phyloP scores from a whole-genome alignment of 92 coral and sea anemone genomes.

The Epizoanthus rinbou region DNA sequence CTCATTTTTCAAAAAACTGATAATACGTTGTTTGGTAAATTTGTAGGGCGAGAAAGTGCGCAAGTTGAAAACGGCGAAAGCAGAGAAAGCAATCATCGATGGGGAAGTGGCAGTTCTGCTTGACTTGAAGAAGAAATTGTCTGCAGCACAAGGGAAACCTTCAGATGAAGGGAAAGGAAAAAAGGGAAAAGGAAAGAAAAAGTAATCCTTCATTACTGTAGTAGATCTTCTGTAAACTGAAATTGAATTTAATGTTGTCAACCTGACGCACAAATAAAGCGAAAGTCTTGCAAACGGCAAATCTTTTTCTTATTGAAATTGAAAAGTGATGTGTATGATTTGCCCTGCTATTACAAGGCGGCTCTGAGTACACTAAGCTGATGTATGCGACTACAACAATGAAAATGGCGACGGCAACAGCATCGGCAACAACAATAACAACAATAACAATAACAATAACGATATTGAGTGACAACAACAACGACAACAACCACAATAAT shows the following conservation, averaged over 20 bases:
- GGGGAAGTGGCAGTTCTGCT: conserved; percentile 83
- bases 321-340: too few relatives aligned
- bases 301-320: neutral
- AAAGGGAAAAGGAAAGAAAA: conserved; percentile 69
- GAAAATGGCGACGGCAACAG: too few relatives aligned
- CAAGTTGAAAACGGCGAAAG: conserved; percentile 77
- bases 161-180: conserved; percentile 49
- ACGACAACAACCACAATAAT: too few relatives aligned
- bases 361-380: too few relatives aligned
- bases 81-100: conserved; percentile 81
- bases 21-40: conserved; percentile 5
- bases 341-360: too few relatives aligned
- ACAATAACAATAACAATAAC: too few relatives aligned
- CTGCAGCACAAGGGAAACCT: conserved; percentile 77
- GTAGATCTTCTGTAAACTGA: neutral
- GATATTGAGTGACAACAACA: too few relatives aligned
- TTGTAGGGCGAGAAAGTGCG: conserved; percentile 92
- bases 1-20: too few relatives aligned
- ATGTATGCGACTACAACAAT: too few relatives aligned
- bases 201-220: conserved; percentile 8
- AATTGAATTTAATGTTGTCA: neutral
- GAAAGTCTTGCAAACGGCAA: neutral
- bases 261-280: neutral
- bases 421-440: too few relatives aligned
- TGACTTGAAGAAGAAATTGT: conserved; percentile 79